A percentile compares a stretch with the other conserved stretches of the same genome.
These are phyloP conservation scores for Pterostichus niger DNA, from an alignment of 2,888 invertebrate genomes.

Conservation along the genomic window DNA sequence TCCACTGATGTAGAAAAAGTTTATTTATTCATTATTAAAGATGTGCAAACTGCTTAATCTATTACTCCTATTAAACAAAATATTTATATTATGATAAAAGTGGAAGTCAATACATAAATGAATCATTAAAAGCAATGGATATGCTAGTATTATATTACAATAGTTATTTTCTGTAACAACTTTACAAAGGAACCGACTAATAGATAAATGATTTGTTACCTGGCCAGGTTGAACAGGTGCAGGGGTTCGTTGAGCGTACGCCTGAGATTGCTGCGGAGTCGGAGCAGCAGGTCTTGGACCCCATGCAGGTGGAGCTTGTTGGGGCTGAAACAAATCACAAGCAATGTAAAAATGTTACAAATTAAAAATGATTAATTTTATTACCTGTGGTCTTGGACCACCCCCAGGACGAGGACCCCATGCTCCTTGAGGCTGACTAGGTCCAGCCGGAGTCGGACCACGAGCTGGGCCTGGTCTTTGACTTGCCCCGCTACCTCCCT, in stretches of 20 bases:
- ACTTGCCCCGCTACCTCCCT: constrained; percentile 16
- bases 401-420: constrained; percentile 71
- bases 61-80: too few relatives aligned
- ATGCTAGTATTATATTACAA: too few relatives aligned
- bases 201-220: constrained; percentile 21
- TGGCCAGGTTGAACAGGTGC: constrained; percentile 68
- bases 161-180: too few relatives aligned
- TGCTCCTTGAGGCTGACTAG: constrained; percentile 68
- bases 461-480: constrained; percentile 46
- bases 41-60: too few relatives aligned
- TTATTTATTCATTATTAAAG: too few relatives aligned
- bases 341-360: constrained; percentile 3
- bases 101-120: too few relatives aligned
- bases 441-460: constrained; percentile 67
- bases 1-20: too few relatives aligned
- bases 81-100: too few relatives aligned
- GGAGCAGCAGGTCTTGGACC: constrained; percentile 65
- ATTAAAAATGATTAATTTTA: not conserved
- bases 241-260: constrained; percentile 67
- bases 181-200: not conserved
- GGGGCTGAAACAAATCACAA: constrained; percentile 24
- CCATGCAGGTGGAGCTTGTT: constrained; percentile 70
- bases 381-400: constrained; percentile 60
- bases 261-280: constrained; percentile 68
- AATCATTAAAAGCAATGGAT: too few relatives aligned